Evolutionary conservation across 2,113 vertebrate genomes (phyloP), one percentile per base, ranked within the genome.

Genomic region (western clawed frog (Xenopus tropicalis)): DNA sequence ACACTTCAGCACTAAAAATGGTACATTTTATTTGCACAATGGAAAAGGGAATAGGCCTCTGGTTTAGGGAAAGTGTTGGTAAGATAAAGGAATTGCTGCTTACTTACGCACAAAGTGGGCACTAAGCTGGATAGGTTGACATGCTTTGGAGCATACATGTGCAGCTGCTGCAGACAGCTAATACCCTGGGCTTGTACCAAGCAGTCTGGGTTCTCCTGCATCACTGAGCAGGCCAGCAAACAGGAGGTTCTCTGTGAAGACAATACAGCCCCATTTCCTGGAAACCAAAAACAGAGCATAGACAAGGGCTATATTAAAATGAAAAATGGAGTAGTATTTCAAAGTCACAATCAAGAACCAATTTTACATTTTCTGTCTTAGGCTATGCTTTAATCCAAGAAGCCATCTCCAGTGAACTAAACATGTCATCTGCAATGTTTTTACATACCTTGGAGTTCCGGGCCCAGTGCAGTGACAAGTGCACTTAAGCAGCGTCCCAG

Each of bases 101-200:
- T 37, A 95, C 96, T 94, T 80, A 98, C 96, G 85, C 95, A 98
- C 4, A 98, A 91, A 22, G 90, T 91, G 78, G 88, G 92, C 0
- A 98, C 94, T 14, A 98, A 88, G 79, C 77, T 88, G 37, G 90
- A 91, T 78, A 98, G 87, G 85, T 98, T 91, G 79, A 98, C 91
- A 0, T 97, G 92, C 14, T 86, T 84, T 11, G 96, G 95, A 25
- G 93, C 92, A 87, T 96, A 98, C 95, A 98, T 95, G 85, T 98
- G 96, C 77, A 98, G 93, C 85, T 98, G 94, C 84, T 98, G 96
- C 81, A 98, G 89, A 80, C 96, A 96, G 78, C 91, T 90, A 78
- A 97, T 93, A 74, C 95, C 91, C 78, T 94, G 88, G 68, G 95
- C 90, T 83, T 95, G 94, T 29, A 98, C 93, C 78, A 96, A 87